Percentiles rank a stretch among this genome's conserved stretches.
Evolutionary conservation across 2,113 vertebrate species (phyloP).

Genomic region (Odobenus rosmarus): DNA sequence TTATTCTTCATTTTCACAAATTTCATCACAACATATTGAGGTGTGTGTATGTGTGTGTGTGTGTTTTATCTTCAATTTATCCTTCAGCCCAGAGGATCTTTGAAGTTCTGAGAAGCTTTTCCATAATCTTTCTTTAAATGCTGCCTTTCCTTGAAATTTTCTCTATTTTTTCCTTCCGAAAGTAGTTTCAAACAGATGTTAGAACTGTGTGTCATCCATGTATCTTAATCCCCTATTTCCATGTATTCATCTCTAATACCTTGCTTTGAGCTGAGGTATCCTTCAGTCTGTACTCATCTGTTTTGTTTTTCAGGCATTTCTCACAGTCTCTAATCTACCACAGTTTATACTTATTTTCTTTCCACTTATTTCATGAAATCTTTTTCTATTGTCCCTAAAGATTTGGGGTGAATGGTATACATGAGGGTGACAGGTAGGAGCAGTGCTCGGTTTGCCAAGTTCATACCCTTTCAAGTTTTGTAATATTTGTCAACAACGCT

Average conservation of each 20-base stretch:
- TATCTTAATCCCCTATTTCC: not conserved
- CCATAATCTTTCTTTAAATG: not conserved
- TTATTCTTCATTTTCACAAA: conserved; percentile 1
- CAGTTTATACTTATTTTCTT: not conserved
- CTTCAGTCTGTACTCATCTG: not conserved
- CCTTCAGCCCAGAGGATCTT: not conserved
- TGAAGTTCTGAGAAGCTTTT: not conserved
- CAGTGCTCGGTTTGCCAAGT: not conserved
- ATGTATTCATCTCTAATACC: not conserved
- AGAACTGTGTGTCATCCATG: not conserved
- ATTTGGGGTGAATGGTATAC: not conserved
- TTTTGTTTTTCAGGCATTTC: not conserved
- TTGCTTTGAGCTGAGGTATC: not conserved
- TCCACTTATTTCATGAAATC: not conserved
- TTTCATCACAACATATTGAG: not conserved
- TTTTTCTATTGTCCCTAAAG: not conserved
- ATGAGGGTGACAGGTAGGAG: not conserved
- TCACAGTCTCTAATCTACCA: not conserved
- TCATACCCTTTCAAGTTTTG: not conserved
- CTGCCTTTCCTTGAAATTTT: not conserved
- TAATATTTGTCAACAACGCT: not conserved
- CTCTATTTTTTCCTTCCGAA: not conserved
- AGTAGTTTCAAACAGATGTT: not conserved
- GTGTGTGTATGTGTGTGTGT: accelerated
- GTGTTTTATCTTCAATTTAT: not conserved